phyloP scores from a whole-genome alignment of 92 coral and sea anemone species.

The Paragorgia papillata region DNA sequence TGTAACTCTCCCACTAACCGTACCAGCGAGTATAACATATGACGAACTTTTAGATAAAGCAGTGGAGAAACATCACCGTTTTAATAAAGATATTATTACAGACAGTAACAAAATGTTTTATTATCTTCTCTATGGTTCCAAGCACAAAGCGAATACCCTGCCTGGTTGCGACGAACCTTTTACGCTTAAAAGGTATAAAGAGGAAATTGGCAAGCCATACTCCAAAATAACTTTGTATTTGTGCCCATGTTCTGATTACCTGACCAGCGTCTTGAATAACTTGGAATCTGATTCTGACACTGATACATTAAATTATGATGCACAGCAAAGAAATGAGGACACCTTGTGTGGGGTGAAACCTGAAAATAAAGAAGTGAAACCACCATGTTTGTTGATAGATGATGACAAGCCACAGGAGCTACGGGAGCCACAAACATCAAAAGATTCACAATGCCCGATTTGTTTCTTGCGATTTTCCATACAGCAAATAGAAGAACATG shows the following conservation, averaged over 20 bases:
- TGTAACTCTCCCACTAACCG: slow-evolving; percentile 64
- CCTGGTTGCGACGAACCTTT: slow-evolving; percentile 72
- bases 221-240: slow-evolving; percentile 59
- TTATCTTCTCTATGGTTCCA: slow-evolving; percentile 58
- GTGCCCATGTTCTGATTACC: slow-evolving; percentile 64
- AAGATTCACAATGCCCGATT: slow-evolving; percentile 43
- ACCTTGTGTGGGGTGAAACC: background rate
- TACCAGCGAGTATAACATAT: slow-evolving; percentile 46
- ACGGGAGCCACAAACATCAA: background rate
- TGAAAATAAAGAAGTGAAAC: background rate
- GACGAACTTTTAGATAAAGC: slow-evolving; percentile 70
- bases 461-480: slow-evolving; percentile 27
- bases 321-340: background rate
- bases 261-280: slow-evolving; percentile 39
- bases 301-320: background rate
- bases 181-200: slow-evolving; percentile 63
- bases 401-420: background rate
- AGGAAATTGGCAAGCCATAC: slow-evolving; percentile 67
- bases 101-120: slow-evolving; percentile 54
- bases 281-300: slow-evolving; percentile 14
- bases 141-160: slow-evolving; percentile 50
- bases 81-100: slow-evolving; percentile 64
- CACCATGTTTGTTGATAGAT: background rate
- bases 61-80: slow-evolving; percentile 68
- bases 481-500: slow-evolving; percentile 65